Base-by-base conservation (phyloP, 2,113 vertebrate species). In the Meleagris gallopavo region DNA sequence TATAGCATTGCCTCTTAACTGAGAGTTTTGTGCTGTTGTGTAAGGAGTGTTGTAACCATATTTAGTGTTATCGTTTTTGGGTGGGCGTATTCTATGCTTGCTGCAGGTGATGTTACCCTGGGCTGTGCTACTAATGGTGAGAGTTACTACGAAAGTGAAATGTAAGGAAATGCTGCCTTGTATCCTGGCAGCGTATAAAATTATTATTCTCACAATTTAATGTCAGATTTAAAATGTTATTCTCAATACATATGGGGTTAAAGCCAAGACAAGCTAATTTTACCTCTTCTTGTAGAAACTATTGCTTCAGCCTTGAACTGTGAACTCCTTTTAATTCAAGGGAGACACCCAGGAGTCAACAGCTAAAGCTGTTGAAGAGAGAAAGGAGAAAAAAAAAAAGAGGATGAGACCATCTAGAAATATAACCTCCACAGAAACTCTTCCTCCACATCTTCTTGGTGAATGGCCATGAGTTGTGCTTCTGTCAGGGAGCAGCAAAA, bases 401-500 rank as follows among this genome's bases (percentile, higher is more conserved):
- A 30, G 38, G 19, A 29, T 55, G 52, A 21, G 36, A 54, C 38
- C 46, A 10, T 79, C 30, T 54, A 38, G 36, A 32, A 65, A 54
- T 50, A 52, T 32, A 40, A 54, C 29, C 34, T 22, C 20, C 32
- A 19, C 29, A 40, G 76, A 17, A n/a, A 21, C 24, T 43, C 15
- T 41, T 79, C 24, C 32, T 79, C 61, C 29, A 54, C 46, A 41
- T 27, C 40, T 34, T 46, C 41, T 21, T n/a, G 18, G 34, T 66
- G 62, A 76, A 36, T 67, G 43, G 43, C 40, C 17, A 32, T 25
- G 19, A 36, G 20, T 14, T 43, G 18, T 70, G 32, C 57, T 54
- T 41, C 29, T 46, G 13, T 38, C 55, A 65, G 50, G 36, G 76
- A 80, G 86, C 86, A 97, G 90, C 88, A 85, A 89, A 93, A 43